Base-by-base conservation (phyloP, 2,113 vertebrate genomes). In the Ornithorhynchus anatinus region DNA sequence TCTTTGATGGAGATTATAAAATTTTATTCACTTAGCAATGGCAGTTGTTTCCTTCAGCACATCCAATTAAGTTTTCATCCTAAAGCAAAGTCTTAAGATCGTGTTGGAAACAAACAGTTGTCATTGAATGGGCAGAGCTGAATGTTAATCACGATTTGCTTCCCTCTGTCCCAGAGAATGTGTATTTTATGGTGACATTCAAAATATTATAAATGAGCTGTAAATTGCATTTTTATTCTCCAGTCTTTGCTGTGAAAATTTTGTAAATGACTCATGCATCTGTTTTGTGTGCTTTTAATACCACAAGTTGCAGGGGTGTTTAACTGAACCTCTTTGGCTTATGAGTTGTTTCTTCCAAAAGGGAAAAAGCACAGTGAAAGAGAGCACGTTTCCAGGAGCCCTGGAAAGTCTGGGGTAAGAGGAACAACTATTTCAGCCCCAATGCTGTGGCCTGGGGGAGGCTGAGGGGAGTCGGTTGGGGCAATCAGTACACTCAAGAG, bases 51-150 rank as follows among this genome's bases (percentile, higher is more conserved):
- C 43, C 36, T 59, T 63, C 39, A 58, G 11, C 57, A 10, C 37
- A 75, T 48, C 71, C 59, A 73, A 74, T 80, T 73, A 73, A 69
- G 32, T 50, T 67, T 75, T 69, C 53, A 58, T 69, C 39, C 35
- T 66, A 73, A 74, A 80, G 51, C 39, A 59, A 69, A 51, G 16
- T 40, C 67, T 62, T 63, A 35, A 36, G 65, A 54, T 81, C 37
- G 58, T 25, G 45, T 22, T 25, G 48, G 61, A 85, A 72, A 73
- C 54, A 81, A 79, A 71, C 17, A 62, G 16, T 66, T 83, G 40
- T 69, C 50, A 43, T 39, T 43, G 35, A 40, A 32, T 14, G 4
- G 5, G 20, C 17, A 66, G 58, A 79, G 45, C 10, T 60, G 79
- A 68, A 59, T 79, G 23, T 38, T 77, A 67, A 77, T 62, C 35